Evolutionary conservation across 2,113 vertebrate genomes (phyloP), one percentile per base, ranked within the genome.

Genomic region (Entomyzon cyanotis): DNA sequence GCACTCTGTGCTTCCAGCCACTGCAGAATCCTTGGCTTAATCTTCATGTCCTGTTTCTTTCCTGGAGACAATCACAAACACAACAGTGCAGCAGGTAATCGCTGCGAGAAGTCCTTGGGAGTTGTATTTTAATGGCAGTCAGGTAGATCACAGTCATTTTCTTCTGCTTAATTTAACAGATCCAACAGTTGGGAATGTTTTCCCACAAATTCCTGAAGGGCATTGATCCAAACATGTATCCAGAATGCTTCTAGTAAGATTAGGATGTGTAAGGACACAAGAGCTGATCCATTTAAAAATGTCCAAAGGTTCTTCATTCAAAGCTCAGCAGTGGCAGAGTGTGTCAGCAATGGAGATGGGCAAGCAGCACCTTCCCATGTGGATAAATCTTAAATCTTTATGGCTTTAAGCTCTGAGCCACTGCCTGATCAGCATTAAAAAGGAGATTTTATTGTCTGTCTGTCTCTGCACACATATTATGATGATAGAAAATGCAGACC

Each of bases 81-180:
- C 5, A 4, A 4, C 0, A 0, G 37, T 49, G 89, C 6, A 49
- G n/a, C 5, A 28, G 69, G 58, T 44, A 41, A 60, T 12, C 0
- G 0, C 44, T 65, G 62, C 33, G 31, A 28, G 22, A 71, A 52
- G 5, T n/a, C 25, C 1, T 2, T 20, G 49, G 62, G 70, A 75
- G 25, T 9, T 19, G 2, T 37, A 8, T 60, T 94, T 67, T 53
- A 84, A 64, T n/a, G 27, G 49, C n/a, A 76, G 49, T 16, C 80
- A 69, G 65, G 74, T 71, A 64, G 46, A 49, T 44, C 65, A 49
- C 55, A 59, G 37, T 39, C 11, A n/a, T 33, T 75, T 89, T 69
- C 56, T 91, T 55, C 37, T 55, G 78, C 21, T 87, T 62, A 22
- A 73, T 79, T 79, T 42, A 79, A 31, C 69, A 73, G 21, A 76